phyloP scores from a whole-genome alignment of 2,113 vertebrate genomes.

The Herpetotheres cachinnans region DNA sequence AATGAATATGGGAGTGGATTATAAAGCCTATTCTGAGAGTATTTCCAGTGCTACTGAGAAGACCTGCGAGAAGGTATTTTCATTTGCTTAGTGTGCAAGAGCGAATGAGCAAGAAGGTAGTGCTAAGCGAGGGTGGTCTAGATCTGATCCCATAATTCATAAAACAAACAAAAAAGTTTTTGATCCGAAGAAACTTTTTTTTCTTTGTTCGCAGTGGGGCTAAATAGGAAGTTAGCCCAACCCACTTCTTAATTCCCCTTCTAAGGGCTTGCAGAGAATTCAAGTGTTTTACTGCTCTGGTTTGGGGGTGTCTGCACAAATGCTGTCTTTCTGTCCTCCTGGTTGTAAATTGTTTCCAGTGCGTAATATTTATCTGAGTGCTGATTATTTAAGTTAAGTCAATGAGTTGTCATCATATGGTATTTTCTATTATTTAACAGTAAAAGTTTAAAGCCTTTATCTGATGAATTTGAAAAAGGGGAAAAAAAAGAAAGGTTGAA shows the following conservation, averaged over 20 bases:
- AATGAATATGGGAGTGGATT: background rate
- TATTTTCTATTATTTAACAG: background rate
- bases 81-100: background rate
- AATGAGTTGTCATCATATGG: background rate
- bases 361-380: background rate
- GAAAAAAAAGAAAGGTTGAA: background rate
- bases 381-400: background rate
- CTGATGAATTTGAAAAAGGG: background rate
- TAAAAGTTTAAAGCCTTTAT: background rate
- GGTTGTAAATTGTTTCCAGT: background rate
- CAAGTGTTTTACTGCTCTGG: background rate
- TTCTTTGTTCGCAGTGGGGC: fast-evolving
- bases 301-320: background rate
- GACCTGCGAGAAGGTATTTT: background rate
- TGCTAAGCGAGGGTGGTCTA: background rate
- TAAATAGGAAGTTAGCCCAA: background rate
- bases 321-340: background rate
- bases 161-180: background rate
- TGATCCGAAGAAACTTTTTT: background rate
- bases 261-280: background rate
- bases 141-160: background rate
- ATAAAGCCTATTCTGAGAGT: background rate
- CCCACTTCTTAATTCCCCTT: background rate
- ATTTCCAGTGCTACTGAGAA: background rate
- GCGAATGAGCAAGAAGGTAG: background rate